Evolutionary conservation across 1,140 invertebrate species (phyloP).

Genomic region (Hydropsyche tenuis): DNA sequence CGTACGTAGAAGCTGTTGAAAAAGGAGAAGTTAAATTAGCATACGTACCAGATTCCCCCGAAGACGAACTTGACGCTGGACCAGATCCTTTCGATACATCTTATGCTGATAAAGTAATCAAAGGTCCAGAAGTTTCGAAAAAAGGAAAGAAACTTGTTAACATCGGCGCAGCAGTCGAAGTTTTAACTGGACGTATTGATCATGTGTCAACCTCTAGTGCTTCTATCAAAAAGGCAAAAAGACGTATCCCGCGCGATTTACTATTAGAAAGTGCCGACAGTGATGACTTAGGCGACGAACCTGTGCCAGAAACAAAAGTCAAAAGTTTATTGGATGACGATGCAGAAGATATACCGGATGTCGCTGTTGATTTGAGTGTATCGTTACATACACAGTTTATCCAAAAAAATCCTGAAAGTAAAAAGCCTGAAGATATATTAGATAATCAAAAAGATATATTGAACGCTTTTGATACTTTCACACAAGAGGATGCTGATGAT

Average conservation of each 20-base stretch:
- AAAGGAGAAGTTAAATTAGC: conserved; percentile 85
- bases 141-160: conserved; percentile 82
- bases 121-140: conserved; percentile 73
- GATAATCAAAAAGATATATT: conserved; percentile 54
- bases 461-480: conserved; percentile 62
- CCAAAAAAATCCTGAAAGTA: conserved; percentile 57
- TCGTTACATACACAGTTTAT: conserved; percentile 65
- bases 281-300: conserved; percentile 50
- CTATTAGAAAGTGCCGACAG: conserved; percentile 73
- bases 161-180: conserved; percentile 83
- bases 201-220: conserved; percentile 68
- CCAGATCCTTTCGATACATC: conserved; percentile 87
- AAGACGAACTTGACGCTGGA: conserved; percentile 72
- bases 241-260: conserved; percentile 70
- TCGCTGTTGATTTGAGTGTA: conserved; percentile 69
- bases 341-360: conserved; percentile 69
- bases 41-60: conserved; percentile 83
- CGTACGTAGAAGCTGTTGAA: conserved; percentile 83
- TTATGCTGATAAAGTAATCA: conserved; percentile 82
- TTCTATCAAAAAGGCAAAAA: conserved; percentile 63
- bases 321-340: conserved; percentile 76
- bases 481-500: conserved; percentile 68
- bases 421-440: conserved; percentile 45
- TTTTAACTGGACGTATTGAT: conserved; percentile 81
- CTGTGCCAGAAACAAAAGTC: conserved; percentile 52